These are phyloP conservation scores for Carassius auratus DNA, from an alignment of 2,113 vertebrate species.

Conservation along the genomic window DNA sequence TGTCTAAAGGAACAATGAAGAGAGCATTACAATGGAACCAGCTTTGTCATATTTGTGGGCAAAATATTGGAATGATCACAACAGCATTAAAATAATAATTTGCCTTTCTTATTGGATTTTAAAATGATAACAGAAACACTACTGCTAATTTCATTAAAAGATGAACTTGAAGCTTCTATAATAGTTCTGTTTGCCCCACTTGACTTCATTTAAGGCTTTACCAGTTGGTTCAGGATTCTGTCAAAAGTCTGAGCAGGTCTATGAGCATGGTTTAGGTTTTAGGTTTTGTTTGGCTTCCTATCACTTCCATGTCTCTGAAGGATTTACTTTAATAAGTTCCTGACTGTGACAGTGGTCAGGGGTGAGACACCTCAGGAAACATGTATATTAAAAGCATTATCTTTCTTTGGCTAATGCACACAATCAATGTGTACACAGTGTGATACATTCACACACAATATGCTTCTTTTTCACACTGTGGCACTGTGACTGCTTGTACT, in stretches of 20 bases:
- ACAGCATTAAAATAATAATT: not conserved
- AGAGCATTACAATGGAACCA: not conserved
- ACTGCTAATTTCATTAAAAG: not conserved
- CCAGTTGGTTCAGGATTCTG: not conserved
- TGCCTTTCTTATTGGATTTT: not conserved
- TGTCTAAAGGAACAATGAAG: not conserved
- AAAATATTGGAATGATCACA: not conserved
- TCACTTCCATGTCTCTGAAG: not conserved
- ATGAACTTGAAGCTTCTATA: not conserved
- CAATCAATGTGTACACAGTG: slow-evolving; percentile 22
- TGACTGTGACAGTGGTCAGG: not conserved
- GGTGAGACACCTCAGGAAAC: slow-evolving; percentile 47
- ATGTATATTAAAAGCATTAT: slow-evolving; percentile 47
- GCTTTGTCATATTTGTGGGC: not conserved
- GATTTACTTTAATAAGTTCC: slow-evolving; percentile 40
- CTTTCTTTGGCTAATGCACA: slow-evolving; percentile 33
- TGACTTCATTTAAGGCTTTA: not conserved
- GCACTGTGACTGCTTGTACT: not conserved
- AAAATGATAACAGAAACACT: not conserved
- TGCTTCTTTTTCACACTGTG: not conserved
- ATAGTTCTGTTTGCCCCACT: not conserved
- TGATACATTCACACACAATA: slow-evolving; percentile 25
- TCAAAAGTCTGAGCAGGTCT: slow-evolving; percentile 9
- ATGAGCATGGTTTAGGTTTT: too few relatives aligned
- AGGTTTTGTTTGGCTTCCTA: not conserved